Conservation (phyloP, 2,113 vertebrate genomes). For the Xenopus laevis region DNA sequence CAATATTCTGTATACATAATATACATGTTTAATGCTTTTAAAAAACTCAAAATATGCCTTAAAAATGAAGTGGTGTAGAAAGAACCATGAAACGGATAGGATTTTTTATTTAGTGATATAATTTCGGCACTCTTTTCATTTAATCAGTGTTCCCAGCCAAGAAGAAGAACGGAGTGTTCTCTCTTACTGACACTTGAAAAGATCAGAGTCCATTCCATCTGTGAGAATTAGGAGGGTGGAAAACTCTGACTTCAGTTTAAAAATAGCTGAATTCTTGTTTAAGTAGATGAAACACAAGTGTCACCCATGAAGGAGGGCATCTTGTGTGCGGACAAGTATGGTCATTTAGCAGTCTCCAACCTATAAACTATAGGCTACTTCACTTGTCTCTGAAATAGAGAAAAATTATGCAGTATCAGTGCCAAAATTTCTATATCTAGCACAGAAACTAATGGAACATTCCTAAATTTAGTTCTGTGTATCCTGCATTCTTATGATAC, state of each 20-base stretch:
- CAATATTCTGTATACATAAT: no score
- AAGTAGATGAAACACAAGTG: slow-evolving; percentile 23
- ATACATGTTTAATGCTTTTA: background rate
- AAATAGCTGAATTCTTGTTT: slow-evolving; percentile 41
- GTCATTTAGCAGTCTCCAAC: slow-evolving; percentile 1
- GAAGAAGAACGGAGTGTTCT: slow-evolving; percentile 32
- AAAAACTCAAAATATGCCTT: no score
- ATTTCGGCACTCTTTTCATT: background rate
- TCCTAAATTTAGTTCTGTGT: background rate
- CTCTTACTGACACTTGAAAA: slow-evolving; percentile 23
- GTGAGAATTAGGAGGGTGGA: slow-evolving; percentile 41
- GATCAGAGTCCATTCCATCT: slow-evolving; percentile 36
- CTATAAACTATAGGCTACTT: slow-evolving; percentile 1
- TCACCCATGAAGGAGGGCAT: slow-evolving; percentile 34
- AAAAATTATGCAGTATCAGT: background rate
- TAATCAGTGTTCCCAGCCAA: slow-evolving; percentile 21
- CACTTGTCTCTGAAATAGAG: background rate
- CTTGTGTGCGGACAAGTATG: slow-evolving; percentile 33
- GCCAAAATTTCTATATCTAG: slow-evolving; percentile 9
- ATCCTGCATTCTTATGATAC: background rate
- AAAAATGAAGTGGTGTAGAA: no score
- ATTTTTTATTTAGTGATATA: background rate
- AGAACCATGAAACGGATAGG: background rate
- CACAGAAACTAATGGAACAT: slow-evolving; percentile 1
- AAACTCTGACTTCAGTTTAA: slow-evolving; percentile 43